phyloP scores from a whole-genome alignment of 2,888 invertebrate genomes.

The Volucella inflata region DNA sequence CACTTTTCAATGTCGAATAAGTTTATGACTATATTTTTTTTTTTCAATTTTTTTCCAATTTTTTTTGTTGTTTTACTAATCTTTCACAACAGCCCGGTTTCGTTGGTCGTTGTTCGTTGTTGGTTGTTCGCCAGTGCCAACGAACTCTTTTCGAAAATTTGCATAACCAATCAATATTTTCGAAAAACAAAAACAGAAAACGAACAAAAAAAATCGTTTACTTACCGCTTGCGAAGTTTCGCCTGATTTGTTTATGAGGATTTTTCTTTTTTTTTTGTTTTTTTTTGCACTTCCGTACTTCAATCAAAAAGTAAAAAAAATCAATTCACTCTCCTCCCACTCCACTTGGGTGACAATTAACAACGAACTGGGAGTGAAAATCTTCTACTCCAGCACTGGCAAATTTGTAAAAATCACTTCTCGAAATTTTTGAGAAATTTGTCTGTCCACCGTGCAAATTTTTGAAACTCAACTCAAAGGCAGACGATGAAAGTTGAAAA shows the following conservation, averaged over 20 bases:
- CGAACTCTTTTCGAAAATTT: slow-evolving; percentile 55
- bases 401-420: background rate
- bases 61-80: background rate
- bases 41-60: background rate
- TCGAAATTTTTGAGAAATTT: background rate
- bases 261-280: slow-evolving; percentile 10
- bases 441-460: background rate
- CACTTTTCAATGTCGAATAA: slow-evolving; percentile 64
- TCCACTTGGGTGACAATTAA: background rate
- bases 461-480: background rate
- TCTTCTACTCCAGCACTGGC: too few relatives aligned
- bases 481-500: slow-evolving; percentile 18
- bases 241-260: slow-evolving; percentile 7
- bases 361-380: too few relatives aligned
- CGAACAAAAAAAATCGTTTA: slow-evolving; percentile 27
- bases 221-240: slow-evolving; percentile 44
- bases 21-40: slow-evolving; percentile 38
- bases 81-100: slow-evolving; percentile 4
- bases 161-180: slow-evolving; percentile 41
- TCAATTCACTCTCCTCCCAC: slow-evolving; percentile 3
- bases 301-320: background rate
- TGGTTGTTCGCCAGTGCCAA: slow-evolving; percentile 35
- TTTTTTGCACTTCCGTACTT: background rate
- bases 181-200: slow-evolving; percentile 1
- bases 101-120: slow-evolving; percentile 5